Evolutionary conservation across 2,797 vertebrate species (phyloP).

Genomic region (Holocentrus rufus): DNA sequence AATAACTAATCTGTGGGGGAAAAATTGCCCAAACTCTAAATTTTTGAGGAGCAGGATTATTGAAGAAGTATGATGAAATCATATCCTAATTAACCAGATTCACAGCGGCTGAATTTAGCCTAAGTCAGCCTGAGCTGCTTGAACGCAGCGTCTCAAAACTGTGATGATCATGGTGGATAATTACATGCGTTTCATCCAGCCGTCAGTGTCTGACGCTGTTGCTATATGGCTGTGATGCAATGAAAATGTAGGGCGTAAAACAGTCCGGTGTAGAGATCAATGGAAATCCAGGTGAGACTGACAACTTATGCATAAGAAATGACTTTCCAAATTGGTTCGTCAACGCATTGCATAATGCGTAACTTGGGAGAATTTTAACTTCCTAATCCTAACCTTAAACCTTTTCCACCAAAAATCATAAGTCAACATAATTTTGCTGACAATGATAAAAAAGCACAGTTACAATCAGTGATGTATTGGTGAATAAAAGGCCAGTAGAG

Average conservation of each 20-base stretch:
- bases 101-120: constrained; percentile 5
- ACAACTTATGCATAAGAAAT: not conserved
- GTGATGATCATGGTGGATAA: not conserved
- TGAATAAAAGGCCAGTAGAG: no score
- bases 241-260: not conserved
- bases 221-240: not conserved
- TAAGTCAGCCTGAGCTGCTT: not conserved
- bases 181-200: not conserved
- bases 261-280: not conserved
- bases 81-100: constrained; percentile 32
- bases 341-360: not conserved
- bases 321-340: not conserved
- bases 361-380: not conserved
- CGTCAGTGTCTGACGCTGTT: constrained; percentile 14
- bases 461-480: no score
- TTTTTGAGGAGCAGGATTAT: constrained; percentile 36
- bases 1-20: not conserved
- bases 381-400: no score
- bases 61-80: constrained; percentile 36
- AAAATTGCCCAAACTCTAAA: not conserved
- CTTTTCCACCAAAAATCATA: no score
- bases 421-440: no score
- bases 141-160: no score
- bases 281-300: not conserved
- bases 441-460: no score